phyloP scores from a whole-genome alignment of 2,797 vertebrate genomes.

The Oceanodroma leucorhoa region DNA sequence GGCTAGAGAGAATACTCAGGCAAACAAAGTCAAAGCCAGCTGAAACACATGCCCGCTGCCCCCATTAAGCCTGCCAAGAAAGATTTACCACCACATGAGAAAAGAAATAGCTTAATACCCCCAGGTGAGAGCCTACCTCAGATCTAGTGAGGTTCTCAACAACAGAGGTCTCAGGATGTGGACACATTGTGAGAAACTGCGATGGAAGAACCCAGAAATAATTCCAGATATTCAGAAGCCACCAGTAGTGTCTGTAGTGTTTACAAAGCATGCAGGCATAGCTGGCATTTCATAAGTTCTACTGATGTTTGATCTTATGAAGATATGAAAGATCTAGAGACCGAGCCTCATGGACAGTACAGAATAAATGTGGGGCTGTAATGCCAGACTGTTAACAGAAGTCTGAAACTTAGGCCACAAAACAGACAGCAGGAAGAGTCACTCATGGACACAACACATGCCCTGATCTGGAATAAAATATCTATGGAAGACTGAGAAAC shows the following conservation, averaged over 20 bases:
- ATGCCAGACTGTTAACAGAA: background rate
- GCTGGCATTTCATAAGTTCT: background rate
- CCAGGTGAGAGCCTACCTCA: background rate
- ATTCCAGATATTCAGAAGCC: background rate
- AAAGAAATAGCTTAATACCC: background rate
- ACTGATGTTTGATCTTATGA: background rate
- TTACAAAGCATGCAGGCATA: background rate
- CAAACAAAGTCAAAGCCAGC: background rate
- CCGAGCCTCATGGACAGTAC: background rate
- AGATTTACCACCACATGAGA: background rate
- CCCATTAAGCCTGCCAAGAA: background rate
- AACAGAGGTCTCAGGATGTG: background rate
- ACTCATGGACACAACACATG: background rate
- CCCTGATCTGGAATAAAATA: background rate
- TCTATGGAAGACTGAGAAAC: background rate
- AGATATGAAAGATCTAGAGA: background rate
- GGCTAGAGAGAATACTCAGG: background rate
- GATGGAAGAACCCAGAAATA: background rate
- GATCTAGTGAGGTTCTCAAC: background rate
- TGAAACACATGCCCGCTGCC: background rate
- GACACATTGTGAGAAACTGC: background rate
- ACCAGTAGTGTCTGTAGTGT: too few relatives aligned
- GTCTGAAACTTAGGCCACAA: background rate
- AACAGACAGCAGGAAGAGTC: background rate
- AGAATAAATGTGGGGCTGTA: background rate